Conservation (phyloP, 35 echinoderm and acorn worm genomes). For the Stichopus chloronotus region DNA sequence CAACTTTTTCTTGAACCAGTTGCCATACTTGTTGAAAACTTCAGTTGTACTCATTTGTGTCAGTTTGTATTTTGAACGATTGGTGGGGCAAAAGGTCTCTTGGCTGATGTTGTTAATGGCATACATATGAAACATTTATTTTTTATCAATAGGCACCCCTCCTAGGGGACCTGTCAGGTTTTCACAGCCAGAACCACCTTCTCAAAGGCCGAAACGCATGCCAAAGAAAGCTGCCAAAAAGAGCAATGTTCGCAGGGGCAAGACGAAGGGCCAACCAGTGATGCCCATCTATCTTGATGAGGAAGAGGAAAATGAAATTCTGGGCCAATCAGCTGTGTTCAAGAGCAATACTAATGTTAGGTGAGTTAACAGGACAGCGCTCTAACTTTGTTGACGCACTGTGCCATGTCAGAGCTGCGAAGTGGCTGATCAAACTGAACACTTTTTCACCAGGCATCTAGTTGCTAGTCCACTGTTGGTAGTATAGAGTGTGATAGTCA, state of each 20-base stretch:
- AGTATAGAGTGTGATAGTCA: too few relatives aligned
- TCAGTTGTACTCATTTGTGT: too few relatives aligned
- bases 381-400: background rate
- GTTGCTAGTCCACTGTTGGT: too few relatives aligned
- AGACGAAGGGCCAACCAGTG: background rate
- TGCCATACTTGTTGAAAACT: too few relatives aligned
- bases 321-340: slow-evolving; percentile 22
- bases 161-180: slow-evolving; percentile 74
- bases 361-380: background rate
- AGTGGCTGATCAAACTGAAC: background rate
- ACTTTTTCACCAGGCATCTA: background rate
- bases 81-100: too few relatives aligned
- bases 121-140: too few relatives aligned
- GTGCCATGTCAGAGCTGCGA: background rate
- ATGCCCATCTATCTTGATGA: slow-evolving; percentile 33
- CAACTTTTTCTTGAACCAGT: too few relatives aligned
- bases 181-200: slow-evolving; percentile 70
- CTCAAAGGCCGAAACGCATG: background rate
- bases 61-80: too few relatives aligned
- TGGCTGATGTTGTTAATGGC: too few relatives aligned
- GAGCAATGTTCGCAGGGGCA: slow-evolving; percentile 28
- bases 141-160: slow-evolving; percentile 72
- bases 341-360: slow-evolving; percentile 21
- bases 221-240: slow-evolving; percentile 20
- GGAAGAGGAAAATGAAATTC: slow-evolving; percentile 2